phyloP scores from a whole-genome alignment of 2,797 vertebrate species.

The Ibycter americanus region DNA sequence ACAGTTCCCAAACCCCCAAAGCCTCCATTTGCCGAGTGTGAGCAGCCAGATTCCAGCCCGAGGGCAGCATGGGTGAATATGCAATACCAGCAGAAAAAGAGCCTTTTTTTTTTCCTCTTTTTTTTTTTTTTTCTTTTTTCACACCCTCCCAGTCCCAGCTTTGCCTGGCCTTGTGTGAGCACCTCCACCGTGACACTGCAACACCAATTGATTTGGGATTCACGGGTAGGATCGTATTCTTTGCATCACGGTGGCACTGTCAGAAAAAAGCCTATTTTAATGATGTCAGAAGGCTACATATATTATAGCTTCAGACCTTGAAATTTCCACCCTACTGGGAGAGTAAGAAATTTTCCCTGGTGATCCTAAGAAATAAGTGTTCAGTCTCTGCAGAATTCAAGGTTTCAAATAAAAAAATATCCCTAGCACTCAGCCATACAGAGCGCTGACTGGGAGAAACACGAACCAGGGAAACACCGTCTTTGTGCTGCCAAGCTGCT shows the following conservation, averaged over 20 bases:
- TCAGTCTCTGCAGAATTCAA: neutral
- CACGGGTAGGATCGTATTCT: neutral
- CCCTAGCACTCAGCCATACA: neutral
- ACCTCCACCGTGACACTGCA: neutral
- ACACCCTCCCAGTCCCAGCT: neutral
- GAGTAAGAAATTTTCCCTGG: neutral
- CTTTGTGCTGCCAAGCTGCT: neutral
- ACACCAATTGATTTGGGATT: neutral
- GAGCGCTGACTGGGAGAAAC: neutral
- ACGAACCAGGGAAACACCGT: neutral
- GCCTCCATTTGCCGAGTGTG: neutral
- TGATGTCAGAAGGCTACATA: neutral
- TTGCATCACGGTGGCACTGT: neutral
- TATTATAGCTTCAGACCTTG: neutral
- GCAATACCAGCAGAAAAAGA: neutral
- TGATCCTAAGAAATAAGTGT: neutral
- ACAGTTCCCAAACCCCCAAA: rapidly evolving
- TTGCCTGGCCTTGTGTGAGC: neutral
- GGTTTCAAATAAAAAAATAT: neutral
- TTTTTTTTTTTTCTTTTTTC: neutral
- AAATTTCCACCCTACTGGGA: neutral
- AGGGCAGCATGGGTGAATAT: neutral
- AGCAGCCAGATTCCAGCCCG: neutral
- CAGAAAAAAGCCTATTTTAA: neutral
- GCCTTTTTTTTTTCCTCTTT: too few species aligned